Evolutionary conservation across 1,140 invertebrate genomes (phyloP).

Genomic region (Helicoverpa armigera): DNA sequence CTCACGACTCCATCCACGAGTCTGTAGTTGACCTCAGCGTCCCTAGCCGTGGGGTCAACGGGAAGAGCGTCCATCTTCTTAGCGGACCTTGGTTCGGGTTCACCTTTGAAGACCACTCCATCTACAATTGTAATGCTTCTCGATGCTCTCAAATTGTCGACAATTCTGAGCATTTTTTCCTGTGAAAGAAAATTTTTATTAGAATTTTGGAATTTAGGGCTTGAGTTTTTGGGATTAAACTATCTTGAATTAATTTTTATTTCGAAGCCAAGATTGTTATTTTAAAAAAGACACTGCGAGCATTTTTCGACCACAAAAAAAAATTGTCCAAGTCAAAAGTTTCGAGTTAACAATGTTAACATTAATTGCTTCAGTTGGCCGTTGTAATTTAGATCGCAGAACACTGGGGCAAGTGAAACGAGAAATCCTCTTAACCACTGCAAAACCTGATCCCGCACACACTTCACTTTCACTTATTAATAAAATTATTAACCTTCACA

Average conservation of each 20-base stretch:
- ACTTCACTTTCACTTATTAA: constrained; percentile 80
- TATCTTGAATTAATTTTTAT: neutral
- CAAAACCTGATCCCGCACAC: constrained; percentile 53
- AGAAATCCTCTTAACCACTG: constrained; percentile 34
- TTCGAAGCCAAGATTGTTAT: neutral
- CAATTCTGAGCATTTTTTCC: constrained; percentile 80
- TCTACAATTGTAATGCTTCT: constrained; percentile 75
- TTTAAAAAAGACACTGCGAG: neutral
- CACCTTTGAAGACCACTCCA: constrained; percentile 75
- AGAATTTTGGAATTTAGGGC: neutral
- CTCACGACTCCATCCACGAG: constrained; percentile 80
- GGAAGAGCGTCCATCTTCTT: constrained; percentile 77
- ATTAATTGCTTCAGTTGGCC: constrained; percentile 3
- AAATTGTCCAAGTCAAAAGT: neutral
- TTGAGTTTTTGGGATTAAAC: neutral
- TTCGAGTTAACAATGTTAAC: neutral
- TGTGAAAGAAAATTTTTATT: constrained; percentile 62
- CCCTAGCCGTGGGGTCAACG: constrained; percentile 75
- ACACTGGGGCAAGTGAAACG: constrained; percentile 45
- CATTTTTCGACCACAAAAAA: neutral
- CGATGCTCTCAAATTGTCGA: constrained; percentile 77
- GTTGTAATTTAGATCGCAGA: constrained; percentile 28
- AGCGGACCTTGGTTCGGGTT: constrained; percentile 65
- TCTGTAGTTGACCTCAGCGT: constrained; percentile 80
- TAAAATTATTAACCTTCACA: constrained; percentile 82